phyloP scores from a whole-genome alignment of 2,113 vertebrate genomes.

The Tiliqua scincoides region DNA sequence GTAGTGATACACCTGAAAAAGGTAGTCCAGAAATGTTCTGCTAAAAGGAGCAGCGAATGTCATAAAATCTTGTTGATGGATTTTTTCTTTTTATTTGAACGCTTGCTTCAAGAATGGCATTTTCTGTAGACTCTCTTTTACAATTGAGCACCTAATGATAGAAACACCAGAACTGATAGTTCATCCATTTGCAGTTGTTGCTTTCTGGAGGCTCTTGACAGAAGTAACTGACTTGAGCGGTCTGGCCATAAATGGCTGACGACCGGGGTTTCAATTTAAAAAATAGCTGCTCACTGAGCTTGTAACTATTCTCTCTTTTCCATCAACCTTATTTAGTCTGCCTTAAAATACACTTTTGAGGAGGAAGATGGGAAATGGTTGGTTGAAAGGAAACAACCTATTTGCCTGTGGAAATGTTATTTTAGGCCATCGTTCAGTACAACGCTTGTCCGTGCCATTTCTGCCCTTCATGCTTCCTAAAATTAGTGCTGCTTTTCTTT shows the following conservation, averaged over 20 bases:
- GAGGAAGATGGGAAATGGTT: conserved; percentile 14
- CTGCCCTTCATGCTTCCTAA: neutral
- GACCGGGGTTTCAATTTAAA: neutral
- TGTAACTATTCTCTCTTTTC: conserved; percentile 21
- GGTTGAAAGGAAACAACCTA: conserved; percentile 24
- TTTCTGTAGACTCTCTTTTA: neutral
- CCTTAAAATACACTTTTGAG: conserved; percentile 34
- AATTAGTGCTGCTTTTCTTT: neutral
- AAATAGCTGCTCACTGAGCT: neutral
- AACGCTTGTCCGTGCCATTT: conserved; percentile 15
- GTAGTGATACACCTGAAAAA: neutral
- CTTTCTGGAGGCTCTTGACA: neutral
- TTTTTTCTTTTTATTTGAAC: neutral
- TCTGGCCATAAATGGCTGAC: neutral
- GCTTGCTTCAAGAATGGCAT: neutral
- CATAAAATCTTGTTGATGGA: neutral
- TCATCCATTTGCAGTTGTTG: neutral
- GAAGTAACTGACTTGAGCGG: neutral
- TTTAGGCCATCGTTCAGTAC: neutral
- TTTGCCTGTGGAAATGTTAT: conserved; percentile 27
- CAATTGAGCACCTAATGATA: neutral
- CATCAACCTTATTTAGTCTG: conserved; percentile 30
- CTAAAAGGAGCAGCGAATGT: neutral
- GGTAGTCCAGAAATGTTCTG: neutral
- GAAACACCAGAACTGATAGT: neutral